Base-by-base conservation (phyloP, 92 coral and sea anemone genomes). In the Actinostola sp. region DNA sequence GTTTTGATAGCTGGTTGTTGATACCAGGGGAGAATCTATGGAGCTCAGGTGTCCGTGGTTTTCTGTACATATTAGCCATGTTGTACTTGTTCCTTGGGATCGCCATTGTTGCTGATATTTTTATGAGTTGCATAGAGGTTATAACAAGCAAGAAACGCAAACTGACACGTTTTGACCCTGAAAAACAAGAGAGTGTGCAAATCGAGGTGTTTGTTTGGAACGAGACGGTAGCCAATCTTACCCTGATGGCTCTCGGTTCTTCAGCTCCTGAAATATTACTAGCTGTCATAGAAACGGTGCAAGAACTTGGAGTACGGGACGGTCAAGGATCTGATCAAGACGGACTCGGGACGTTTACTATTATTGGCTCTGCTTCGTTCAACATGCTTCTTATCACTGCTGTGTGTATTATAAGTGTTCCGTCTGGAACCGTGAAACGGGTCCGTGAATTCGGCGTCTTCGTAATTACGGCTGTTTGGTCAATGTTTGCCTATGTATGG, bases 121-220 rank as follows among this genome's bases (percentile, higher is more conserved):
- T 91, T 55, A 88, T 91, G 90, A 88, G 97, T 67, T 83, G 85
- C 24, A 88, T 91, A 23, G 97, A 91, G 17, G 97, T 91, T 2
- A 91, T 91, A 23, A 91, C 97, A 0, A 91, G 97, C 56, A 91
- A 91, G 63, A 91, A 91, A 63, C 78, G 83, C 6, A 91, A 84
- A 61, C 79, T 91, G 3, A 81, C 89, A 0, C 87, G 90, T 10
- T 91, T 68, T 48, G 97, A 91, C 28, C 85, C 88, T 6, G 97
- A 91, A 58, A 84, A 79, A 56, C 78, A 72, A 56, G 93, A 91
- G 67, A 82, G 92, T 39, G 82, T 88, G 0, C 93, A 91, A 70
- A 87, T 84, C 30, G 97, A 91, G 52, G 92, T 91, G 44, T 91
- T 91, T 71, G 92, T 91, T 11, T 91, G 97, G 97, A 91, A 91